Evolutionary conservation across 1,140 invertebrate species (phyloP), one percentile per base, ranked within the genome.

Genomic region (Conopomorpha cramerella): DNA sequence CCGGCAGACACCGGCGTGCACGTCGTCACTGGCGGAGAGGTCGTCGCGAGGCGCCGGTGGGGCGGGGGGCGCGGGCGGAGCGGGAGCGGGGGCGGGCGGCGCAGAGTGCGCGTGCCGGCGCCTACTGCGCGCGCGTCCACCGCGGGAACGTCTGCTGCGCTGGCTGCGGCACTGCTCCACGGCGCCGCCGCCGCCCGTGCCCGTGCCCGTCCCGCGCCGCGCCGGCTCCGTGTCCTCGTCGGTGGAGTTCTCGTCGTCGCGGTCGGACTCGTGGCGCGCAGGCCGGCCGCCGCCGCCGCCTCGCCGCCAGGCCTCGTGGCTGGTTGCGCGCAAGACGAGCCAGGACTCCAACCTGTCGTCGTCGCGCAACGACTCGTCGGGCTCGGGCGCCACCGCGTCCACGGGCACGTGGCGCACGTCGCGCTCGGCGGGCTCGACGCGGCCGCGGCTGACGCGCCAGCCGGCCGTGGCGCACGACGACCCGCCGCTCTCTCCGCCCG

Each of bases 271-370:
- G 1, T 93, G 91, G 90, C 78, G 88, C 10, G 82, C 87, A 44
- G 84, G 83, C 43, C 86, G 89, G 42, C 86, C 86, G 1, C 90
- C 90, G 0, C 66, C 91, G 27, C 87, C 89, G 0, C 87, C 90
- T 49, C 77, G 90, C 15, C 77, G 90, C 36, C 84, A 90, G 2
- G 89, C 91, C 0, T 92, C 91, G 0, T 94, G 92, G 92, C 77
- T 92, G 13, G 89, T 94, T 2, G 91, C 91, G 0, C 77, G 92
- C 12, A 95, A 95, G 71, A 90, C 92, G 0, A 93, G 90, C 1
- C 92, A 94, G 61, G 92, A 95, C 55, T 94, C 91, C 0, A 94
- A 92, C 63, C 64, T 94, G 32, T 92, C 90, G 28, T 90, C 87
- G 47, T 91, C 90, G 1, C 79, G 92, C 8, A 94, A 94, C 60